Evolutionary conservation across 2,797 vertebrate genomes (phyloP).

Genomic region (Sebastes minor): DNA sequence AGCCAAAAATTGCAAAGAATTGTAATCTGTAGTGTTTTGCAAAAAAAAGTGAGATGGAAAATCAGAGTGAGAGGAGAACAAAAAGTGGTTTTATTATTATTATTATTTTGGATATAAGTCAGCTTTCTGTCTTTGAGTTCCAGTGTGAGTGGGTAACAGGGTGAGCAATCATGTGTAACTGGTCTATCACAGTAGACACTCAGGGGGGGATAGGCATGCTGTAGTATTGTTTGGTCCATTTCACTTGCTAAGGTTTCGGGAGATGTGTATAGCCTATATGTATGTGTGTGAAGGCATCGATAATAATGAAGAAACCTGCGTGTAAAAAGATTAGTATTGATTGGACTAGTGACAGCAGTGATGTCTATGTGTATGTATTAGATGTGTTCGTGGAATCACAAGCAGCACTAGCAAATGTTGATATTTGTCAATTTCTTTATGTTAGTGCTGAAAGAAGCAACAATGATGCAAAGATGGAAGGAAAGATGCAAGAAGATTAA

Average conservation of each 20-base stretch:
- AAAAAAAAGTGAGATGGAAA: not conserved
- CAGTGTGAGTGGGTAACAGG: not conserved
- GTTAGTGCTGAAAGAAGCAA: not conserved
- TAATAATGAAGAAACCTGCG: not conserved
- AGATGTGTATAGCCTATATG: not conserved
- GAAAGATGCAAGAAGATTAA: not conserved
- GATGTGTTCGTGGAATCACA: not conserved
- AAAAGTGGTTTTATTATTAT: not conserved
- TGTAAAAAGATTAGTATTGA: not conserved
- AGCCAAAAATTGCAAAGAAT: not conserved
- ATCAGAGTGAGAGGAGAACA: not conserved
- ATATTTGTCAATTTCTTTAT: not conserved
- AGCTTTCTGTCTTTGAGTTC: not conserved
- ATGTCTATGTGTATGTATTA: not conserved
- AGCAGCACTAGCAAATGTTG: not conserved
- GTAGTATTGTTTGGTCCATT: slow-evolving; percentile 30
- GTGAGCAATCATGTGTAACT: not conserved
- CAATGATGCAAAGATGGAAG: not conserved
- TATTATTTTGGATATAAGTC: not conserved
- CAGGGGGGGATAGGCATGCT: not conserved
- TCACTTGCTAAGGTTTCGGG: not conserved
- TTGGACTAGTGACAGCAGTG: not conserved
- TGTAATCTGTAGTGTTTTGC: not conserved
- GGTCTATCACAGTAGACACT: not conserved
- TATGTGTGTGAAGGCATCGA: not conserved